phyloP scores from a whole-genome alignment of 2,113 vertebrate genomes.

The Channa maculata region DNA sequence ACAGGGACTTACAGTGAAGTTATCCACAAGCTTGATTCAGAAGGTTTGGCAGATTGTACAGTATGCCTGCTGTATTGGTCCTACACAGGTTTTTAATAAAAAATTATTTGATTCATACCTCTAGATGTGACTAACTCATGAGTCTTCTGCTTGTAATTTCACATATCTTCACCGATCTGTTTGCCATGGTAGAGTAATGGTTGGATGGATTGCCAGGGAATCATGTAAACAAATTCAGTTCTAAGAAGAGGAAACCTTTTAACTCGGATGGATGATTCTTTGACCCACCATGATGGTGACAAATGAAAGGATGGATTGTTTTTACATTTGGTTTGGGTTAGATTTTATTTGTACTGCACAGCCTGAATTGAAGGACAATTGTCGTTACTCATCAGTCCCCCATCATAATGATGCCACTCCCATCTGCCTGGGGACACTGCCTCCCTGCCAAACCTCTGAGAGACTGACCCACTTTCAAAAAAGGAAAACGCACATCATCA shows the following conservation, averaged over 20 bases:
- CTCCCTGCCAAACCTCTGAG: slow-evolving; percentile 35
- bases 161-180: too few relatives aligned
- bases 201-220: not conserved
- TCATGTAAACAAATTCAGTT: not conserved
- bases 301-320: too few relatives aligned
- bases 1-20: not conserved
- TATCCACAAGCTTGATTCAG: slow-evolving; percentile 3
- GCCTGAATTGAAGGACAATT: not conserved
- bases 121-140: slow-evolving; percentile 9
- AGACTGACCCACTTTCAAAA: slow-evolving; percentile 75
- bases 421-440: slow-evolving; percentile 52
- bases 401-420: slow-evolving; percentile 43
- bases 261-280: too few relatives aligned
- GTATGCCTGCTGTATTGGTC: slow-evolving; percentile 32
- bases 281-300: too few relatives aligned
- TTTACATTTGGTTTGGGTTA: too few relatives aligned
- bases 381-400: slow-evolving; percentile 24
- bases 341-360: too few relatives aligned
- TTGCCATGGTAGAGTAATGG: not conserved
- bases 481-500: slow-evolving; percentile 6
- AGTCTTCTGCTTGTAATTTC: slow-evolving; percentile 3
- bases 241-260: too few relatives aligned
- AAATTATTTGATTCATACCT: slow-evolving; percentile 49
- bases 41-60: slow-evolving; percentile 31
- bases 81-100: slow-evolving; percentile 62